Conservation (phyloP, 2,797 vertebrate species). For the Cossypha dichroa region DNA sequence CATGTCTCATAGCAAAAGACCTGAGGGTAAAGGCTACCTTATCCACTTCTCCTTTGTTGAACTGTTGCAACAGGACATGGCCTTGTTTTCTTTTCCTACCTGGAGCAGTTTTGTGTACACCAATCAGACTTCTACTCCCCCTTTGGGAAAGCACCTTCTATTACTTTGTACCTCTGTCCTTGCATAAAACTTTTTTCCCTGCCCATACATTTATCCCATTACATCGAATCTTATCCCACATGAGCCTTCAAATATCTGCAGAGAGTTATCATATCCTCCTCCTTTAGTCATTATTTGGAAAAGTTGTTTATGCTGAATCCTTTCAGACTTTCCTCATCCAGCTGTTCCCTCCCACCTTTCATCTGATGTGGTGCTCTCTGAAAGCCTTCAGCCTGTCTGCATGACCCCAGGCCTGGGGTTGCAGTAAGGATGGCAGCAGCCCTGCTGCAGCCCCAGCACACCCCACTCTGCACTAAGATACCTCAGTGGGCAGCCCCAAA, state of each 20-base stretch:
- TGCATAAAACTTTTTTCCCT: neutral
- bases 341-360: neutral
- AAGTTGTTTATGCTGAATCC: constrained; percentile 23
- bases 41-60: neutral
- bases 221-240: neutral
- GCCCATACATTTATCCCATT: neutral
- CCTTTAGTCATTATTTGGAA: constrained; percentile 37
- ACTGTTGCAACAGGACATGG: neutral
- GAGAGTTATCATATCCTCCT: constrained; percentile 42
- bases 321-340: constrained; percentile 34
- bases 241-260: constrained; percentile 37
- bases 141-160: neutral
- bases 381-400: neutral
- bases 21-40: neutral
- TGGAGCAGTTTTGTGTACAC: neutral
- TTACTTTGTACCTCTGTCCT: neutral
- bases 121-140: neutral
- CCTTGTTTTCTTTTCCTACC: neutral
- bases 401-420: neutral
- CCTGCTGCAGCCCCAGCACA: neutral
- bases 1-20: neutral
- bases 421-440: accelerated
- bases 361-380: neutral
- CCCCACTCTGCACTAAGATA: accelerated
- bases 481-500: neutral